Evolutionary conservation across 2,113 vertebrate species (phyloP).

Genomic region (Corythoichthys haematopterus): DNA sequence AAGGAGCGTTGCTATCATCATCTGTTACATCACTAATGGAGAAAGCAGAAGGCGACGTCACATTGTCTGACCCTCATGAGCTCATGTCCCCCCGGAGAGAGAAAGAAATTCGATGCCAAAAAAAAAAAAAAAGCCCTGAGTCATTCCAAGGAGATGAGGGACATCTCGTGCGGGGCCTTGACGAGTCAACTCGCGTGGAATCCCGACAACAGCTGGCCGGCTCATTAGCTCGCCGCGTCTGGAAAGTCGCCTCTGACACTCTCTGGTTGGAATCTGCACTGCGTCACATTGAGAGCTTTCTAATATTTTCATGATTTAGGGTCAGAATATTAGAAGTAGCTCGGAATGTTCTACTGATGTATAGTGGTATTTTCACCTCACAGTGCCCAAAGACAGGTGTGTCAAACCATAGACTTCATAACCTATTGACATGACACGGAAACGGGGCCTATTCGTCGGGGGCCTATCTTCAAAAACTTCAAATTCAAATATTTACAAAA

Average conservation of each 20-base stretch:
- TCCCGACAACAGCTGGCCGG: constrained; percentile 58
- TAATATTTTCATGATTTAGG: background rate
- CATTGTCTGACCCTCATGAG: constrained; percentile 45
- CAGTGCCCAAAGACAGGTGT: too few relatives aligned
- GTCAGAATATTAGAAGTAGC: background rate
- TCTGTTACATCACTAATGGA: constrained; percentile 44
- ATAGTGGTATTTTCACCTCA: background rate
- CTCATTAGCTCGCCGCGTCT: constrained; percentile 45
- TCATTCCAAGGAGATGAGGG: constrained; percentile 60
- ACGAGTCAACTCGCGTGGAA: constrained; percentile 48
- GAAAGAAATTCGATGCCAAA: constrained; percentile 50
- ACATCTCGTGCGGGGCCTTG: constrained; percentile 49
- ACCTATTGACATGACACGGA: too few relatives aligned
- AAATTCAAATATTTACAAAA: too few relatives aligned
- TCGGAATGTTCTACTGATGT: background rate
- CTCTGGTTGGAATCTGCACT: background rate
- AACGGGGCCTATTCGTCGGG: too few relatives aligned
- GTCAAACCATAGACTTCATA: too few relatives aligned
- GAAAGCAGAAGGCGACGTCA: constrained; percentile 43
- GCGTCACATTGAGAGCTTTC: background rate
- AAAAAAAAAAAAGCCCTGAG: constrained; percentile 17
- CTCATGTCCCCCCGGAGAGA: constrained; percentile 52
- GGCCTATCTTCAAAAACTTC: too few relatives aligned
- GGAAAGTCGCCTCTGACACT: constrained; percentile 32
- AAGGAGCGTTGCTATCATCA: constrained; percentile 27